Conservation (phyloP, 2,797 vertebrate species). For the Coendou prehensilis region DNA sequence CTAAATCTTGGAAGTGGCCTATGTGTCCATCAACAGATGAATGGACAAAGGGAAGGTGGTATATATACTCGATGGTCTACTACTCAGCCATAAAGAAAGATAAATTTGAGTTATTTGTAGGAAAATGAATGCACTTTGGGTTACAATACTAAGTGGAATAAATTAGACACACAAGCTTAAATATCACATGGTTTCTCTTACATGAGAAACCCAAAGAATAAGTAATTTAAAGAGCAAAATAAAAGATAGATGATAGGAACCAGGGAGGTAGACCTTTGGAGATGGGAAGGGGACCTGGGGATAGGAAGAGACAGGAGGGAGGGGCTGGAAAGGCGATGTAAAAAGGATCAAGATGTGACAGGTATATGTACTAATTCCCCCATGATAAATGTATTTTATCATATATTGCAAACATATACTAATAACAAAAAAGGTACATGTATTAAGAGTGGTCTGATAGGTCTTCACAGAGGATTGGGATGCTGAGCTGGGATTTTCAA, state of each 20-base stretch:
- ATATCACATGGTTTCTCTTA: not conserved
- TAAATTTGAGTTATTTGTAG: not conserved
- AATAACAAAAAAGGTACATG: not conserved
- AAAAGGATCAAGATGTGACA: not conserved
- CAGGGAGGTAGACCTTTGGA: not conserved
- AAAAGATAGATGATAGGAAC: not conserved
- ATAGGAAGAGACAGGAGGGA: not conserved
- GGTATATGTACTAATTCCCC: not conserved
- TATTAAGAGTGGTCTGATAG: not conserved
- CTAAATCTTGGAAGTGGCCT: not conserved
- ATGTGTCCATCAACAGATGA: not conserved
- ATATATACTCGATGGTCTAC: not conserved
- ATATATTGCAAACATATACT: not conserved
- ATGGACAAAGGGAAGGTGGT: not conserved
- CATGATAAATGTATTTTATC: not conserved
- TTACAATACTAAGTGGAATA: not conserved
- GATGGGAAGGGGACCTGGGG: not conserved
- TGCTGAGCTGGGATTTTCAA: not conserved
- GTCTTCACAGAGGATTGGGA: not conserved
- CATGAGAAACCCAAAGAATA: not conserved
- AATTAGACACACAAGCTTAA: not conserved
- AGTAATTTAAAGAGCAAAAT: not conserved
- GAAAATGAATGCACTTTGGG: not conserved
- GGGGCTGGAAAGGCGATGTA: not conserved
- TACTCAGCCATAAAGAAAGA: not conserved